Base-by-base conservation (phyloP, 2,113 vertebrate species). In the Oxyura jamaicensis region DNA sequence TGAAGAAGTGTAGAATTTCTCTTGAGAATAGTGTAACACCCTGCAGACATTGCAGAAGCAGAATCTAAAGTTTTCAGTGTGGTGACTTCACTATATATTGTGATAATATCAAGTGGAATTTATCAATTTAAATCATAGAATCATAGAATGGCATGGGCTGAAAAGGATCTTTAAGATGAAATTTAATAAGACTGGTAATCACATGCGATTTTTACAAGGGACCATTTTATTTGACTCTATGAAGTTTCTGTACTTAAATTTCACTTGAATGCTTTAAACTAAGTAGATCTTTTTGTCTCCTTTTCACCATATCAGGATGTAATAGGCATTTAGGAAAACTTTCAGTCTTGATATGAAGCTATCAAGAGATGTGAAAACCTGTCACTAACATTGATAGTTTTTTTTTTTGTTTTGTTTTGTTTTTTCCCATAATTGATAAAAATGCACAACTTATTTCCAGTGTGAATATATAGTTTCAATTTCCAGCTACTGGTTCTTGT, bases 381-480 rank as follows among this genome's bases (percentile, higher is more conserved):
- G 56, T 75, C 62, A 85, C 48, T 62, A 76, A 5, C 33, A 56
- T 14, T 60, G 66, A 76, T 63, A 91, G 56, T 68, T 87, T 89
- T 82, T 84, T 46, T 20, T 46, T 81, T 48, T n/a, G n/a, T n/a
- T n/a, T n/a, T n/a, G n/a, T n/a, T n/a, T n/a, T n/a, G n/a, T n/a
- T n/a, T 48, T 48, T 56, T 91, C 65, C 53, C 60, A 53, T 88
- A 95, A 91, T 28, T 75, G 73, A 78, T 82, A 67, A 93, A 96
- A 86, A 91, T 65, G 50, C 10, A 46, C 28, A 63, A 46, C 19
- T 90, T 88, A 72, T 91, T 93, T 95, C 66, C 48, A 82, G 3
- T 0, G 0, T 66, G 81, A 87, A 69, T 66, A 73, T 56, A 77
- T 73, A 69, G 35, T 79, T 94, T 87, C 74, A 91, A 11, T 87